These are phyloP conservation scores for Limosa lapponica DNA, from an alignment of 2,797 vertebrate genomes.

Conservation along the genomic window DNA sequence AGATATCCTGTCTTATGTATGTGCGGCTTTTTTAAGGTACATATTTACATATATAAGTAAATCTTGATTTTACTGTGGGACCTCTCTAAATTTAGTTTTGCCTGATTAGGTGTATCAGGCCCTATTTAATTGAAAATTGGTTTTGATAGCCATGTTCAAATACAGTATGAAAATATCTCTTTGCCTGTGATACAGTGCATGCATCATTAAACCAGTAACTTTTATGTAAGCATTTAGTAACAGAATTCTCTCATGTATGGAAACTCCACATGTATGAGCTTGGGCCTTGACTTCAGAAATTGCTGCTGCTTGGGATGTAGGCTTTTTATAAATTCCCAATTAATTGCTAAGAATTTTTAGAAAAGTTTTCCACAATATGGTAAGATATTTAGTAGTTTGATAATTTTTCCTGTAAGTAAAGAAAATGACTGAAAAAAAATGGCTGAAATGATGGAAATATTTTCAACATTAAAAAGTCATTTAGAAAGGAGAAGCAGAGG, in stretches of 20 bases:
- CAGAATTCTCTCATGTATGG: not conserved
- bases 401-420: not conserved
- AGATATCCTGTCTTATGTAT: not conserved
- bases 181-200: not conserved
- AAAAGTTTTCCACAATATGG: rapidly evolving
- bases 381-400: not conserved
- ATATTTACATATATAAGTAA: not conserved
- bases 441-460: not conserved
- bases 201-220: not conserved
- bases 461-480: not conserved
- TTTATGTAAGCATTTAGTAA: not conserved
- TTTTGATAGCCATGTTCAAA: not conserved
- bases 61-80: not conserved
- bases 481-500: not conserved
- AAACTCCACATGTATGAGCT: not conserved
- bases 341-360: not conserved
- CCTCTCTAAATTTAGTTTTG: not conserved
- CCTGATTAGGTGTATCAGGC: not conserved
- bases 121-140: not conserved
- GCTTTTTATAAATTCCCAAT: not conserved
- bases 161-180: not conserved
- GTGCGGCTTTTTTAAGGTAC: not conserved
- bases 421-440: not conserved
- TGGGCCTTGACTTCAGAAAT: not conserved
- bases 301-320: not conserved